Percentiles rank a stretch among this genome's conserved stretches.
Conservation (phyloP, 2,888 invertebrate genomes). For the Ernsta delagoae region DNA sequence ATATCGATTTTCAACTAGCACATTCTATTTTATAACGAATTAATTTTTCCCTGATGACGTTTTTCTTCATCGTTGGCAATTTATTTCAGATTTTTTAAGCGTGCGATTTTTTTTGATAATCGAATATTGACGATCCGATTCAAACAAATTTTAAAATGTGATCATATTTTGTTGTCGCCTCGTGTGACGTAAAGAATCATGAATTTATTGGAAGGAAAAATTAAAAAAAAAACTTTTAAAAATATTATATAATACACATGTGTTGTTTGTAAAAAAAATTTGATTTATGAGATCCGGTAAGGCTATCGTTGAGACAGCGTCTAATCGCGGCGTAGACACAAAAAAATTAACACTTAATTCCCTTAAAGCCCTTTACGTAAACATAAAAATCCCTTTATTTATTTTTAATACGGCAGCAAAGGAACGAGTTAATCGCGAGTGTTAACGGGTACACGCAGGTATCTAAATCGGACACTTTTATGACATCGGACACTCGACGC, state of each 20-base stretch:
- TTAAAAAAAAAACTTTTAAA: too few species aligned
- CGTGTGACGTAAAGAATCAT: neutral
- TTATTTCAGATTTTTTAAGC: conserved; percentile 27
- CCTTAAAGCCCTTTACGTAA: conserved; percentile 36
- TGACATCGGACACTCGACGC: conserved; percentile 81
- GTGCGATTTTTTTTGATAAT: conserved; percentile 13
- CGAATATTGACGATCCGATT: conserved; percentile 14
- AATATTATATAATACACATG: too few species aligned
- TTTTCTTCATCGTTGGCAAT: conserved; percentile 28
- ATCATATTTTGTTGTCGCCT: neutral
- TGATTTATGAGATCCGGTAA: neutral
- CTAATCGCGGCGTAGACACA: neutral
- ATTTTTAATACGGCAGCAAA: conserved; percentile 66
- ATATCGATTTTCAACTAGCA: conserved; percentile 72
- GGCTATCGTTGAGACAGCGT: neutral
- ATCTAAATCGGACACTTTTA: conserved; percentile 82
- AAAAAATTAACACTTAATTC: conserved; percentile 40
- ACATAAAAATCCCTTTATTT: conserved; percentile 48
- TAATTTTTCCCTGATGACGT: conserved; percentile 26
- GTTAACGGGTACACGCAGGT: conserved; percentile 75
- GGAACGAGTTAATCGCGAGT: conserved; percentile 70
- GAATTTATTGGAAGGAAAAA: neutral
- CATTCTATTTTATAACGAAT: conserved; percentile 40
- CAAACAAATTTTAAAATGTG: neutral
- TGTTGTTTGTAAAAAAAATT: too few species aligned